These are phyloP conservation scores for Dolichallabes microphthalmus DNA, from an alignment of 2,113 vertebrate genomes.

Conservation along the genomic window DNA sequence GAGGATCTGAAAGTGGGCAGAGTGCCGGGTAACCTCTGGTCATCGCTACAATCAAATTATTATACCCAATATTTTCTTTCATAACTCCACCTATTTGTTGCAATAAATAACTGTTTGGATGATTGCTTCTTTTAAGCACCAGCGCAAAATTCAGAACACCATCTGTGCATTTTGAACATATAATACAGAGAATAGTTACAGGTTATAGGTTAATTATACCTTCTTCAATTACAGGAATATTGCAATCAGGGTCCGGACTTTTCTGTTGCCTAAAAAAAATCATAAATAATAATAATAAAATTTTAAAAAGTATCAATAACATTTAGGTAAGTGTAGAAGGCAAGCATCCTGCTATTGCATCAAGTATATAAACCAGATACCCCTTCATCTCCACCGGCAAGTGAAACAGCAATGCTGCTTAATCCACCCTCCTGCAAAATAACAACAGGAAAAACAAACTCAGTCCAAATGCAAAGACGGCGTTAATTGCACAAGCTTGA, in stretches of 20 bases:
- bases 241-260: slow-evolving; percentile 71
- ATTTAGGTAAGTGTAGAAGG: background rate
- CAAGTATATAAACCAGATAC: slow-evolving; percentile 21
- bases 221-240: slow-evolving; percentile 70
- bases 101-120: background rate
- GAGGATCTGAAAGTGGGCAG: too few species aligned
- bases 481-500: too few species aligned
- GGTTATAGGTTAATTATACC: slow-evolving; percentile 55
- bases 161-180: too few species aligned
- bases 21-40: too few species aligned
- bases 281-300: background rate
- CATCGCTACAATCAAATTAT: too few species aligned
- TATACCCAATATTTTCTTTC: background rate
- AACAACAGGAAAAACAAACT: background rate
- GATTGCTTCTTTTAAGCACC: background rate
- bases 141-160: background rate
- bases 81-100: background rate
- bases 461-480: background rate
- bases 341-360: background rate
- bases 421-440: slow-evolving; percentile 4
- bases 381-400: slow-evolving; percentile 56
- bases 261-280: slow-evolving; percentile 71
- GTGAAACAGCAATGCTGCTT: slow-evolving; percentile 11
- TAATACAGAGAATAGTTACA: background rate
- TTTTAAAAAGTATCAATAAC: background rate